Conservation (phyloP, 2,113 vertebrate species). For the Trochalopteron elliotii region DNA sequence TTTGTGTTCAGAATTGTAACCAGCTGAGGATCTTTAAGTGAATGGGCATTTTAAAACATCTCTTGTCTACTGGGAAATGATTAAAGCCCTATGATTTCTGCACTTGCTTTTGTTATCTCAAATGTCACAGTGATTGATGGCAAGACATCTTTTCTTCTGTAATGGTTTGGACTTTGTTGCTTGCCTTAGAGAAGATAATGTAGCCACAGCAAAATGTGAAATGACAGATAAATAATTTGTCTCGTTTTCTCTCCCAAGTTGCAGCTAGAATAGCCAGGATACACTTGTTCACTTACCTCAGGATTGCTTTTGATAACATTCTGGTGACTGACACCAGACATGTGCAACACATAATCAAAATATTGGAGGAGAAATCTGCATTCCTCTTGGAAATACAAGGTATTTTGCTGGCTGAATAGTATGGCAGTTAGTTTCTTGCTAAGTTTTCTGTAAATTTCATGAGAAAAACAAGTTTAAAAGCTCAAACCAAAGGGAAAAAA, state of each 20-base stretch:
- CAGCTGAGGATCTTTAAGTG: background rate
- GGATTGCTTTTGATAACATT: background rate
- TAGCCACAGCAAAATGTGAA: slow-evolving; percentile 39
- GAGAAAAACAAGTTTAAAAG: background rate
- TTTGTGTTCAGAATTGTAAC: background rate
- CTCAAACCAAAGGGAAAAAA: background rate
- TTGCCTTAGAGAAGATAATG: slow-evolving; percentile 30
- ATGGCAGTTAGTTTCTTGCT: background rate
- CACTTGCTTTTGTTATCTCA: slow-evolving; percentile 47
- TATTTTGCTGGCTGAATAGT: background rate
- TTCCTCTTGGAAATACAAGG: background rate
- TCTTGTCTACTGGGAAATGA: background rate
- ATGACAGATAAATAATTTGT: slow-evolving; percentile 45
- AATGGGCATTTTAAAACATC: background rate
- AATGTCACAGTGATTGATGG: slow-evolving; percentile 50
- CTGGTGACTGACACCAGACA: background rate
- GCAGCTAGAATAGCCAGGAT: background rate
- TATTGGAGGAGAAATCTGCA: background rate
- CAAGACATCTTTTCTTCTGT: slow-evolving; percentile 29
- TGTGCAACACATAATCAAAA: background rate
- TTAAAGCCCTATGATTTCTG: slow-evolving; percentile 39
- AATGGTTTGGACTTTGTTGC: background rate
- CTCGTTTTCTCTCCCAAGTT: slow-evolving; percentile 2
- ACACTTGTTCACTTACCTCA: background rate
- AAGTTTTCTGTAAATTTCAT: background rate